phyloP scores from a whole-genome alignment of 2,113 vertebrate species.

The Pagrus major region DNA sequence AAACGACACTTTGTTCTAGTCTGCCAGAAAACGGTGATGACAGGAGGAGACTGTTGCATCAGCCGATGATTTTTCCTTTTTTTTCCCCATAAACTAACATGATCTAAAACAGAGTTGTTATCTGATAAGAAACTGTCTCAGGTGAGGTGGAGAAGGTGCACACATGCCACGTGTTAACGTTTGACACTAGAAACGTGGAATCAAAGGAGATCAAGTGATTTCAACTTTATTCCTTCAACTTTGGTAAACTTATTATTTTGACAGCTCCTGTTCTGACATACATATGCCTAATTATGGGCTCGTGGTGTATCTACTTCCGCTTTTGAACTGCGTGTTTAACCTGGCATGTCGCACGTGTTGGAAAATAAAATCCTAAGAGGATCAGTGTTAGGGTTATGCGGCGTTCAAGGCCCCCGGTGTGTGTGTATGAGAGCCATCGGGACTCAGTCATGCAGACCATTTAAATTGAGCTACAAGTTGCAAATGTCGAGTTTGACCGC shows the following conservation, averaged over 20 bases:
- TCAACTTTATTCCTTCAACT: not conserved
- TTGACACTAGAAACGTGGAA: not conserved
- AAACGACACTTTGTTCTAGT: too few species aligned
- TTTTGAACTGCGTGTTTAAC: not conserved
- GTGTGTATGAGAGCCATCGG: not conserved
- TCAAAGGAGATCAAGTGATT: not conserved
- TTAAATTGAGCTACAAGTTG: not conserved
- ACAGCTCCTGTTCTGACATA: not conserved
- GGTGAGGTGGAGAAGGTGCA: not conserved
- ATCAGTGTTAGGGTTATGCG: not conserved
- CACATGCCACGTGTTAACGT: slow-evolving; percentile 25
- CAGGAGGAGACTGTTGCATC: slow-evolving; percentile 29
- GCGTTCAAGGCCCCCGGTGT: not conserved
- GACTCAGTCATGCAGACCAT: not conserved
- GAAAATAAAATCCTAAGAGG: not conserved
- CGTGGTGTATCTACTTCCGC: too few species aligned
- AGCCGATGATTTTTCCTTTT: not conserved
- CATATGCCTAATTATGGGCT: not conserved
- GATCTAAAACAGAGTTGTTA: not conserved
- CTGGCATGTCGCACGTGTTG: slow-evolving; percentile 8
- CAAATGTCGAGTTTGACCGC: not conserved
- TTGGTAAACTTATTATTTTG: not conserved
- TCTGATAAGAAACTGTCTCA: not conserved
- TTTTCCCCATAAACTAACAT: not conserved
- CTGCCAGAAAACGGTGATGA: not conserved